Base-by-base conservation (phyloP, 2,113 vertebrate genomes). In the Octodon degus region DNA sequence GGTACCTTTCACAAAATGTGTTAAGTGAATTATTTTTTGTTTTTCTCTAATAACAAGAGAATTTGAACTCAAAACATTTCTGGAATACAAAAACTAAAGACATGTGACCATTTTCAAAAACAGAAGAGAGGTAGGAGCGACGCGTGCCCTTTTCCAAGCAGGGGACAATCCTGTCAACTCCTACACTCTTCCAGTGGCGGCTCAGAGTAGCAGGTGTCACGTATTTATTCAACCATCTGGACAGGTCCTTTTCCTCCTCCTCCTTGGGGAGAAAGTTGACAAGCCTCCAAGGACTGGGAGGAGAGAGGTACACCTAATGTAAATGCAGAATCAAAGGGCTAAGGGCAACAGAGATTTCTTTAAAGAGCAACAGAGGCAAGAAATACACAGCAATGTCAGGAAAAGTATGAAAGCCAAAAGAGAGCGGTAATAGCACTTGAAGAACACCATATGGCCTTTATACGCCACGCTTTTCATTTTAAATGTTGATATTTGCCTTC, bases 401-500 rank as follows among this genome's bases (percentile, higher is more conserved):
- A 77, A 92, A 89, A 65, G 27, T 37, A 86, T 3, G 53, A 50
- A 50, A 58, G 81, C 79, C 92, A 74, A 58, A 83, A 83, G 65
- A 34, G 67, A 68, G 84, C 22, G 37, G 85, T 4, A 27, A 8
- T 6, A 58, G 32, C 84, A 7, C 32, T 11, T 77, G 5, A 4
- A 47, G 93, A 92, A 76, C 9, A 19, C 94, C 95, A 89, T 62
- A 82, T 92, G 96, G 93, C 84, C 5, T 47, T 40, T 27, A 50
- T 13, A 89, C 40, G 80, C 60, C 84, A 58, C 1, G 76, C 37
- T 4, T 65, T 58, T 63, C 30, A 30, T 80, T 81, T 77, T 27
- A 92, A 90, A 95, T 93, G 94, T 90, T 92, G 87, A 89, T 79
- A 60, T 83, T 96, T 97, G 93, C 95, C 80, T 95, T 94, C 91